Conservation (phyloP, 1,140 invertebrate species). For the Meloidogyne chitwoodi region DNA sequence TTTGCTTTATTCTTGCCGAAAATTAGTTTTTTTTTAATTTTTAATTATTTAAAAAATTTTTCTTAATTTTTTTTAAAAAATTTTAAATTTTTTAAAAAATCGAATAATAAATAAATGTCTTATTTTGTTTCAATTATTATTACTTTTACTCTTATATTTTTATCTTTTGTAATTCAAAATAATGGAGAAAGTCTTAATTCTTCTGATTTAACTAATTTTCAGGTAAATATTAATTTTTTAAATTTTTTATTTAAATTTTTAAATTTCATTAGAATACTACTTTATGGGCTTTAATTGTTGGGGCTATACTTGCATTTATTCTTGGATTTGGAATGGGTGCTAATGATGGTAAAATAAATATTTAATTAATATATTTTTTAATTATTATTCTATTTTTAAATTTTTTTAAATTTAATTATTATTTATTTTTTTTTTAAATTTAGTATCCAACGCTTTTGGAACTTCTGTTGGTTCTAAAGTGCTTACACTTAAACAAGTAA, state of each 20-base stretch:
- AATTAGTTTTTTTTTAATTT: too few relatives aligned
- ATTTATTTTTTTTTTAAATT: not conserved
- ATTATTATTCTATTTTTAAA: not conserved
- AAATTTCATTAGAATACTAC: not conserved
- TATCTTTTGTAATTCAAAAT: not conserved
- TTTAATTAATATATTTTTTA: too few relatives aligned
- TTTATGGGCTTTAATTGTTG: not conserved
- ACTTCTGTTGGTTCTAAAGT: conserved; percentile 6
- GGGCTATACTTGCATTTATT: not conserved
- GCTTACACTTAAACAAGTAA: not conserved
- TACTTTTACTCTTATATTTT: not conserved
- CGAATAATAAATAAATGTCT: not conserved
- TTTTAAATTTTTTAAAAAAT: not conserved
- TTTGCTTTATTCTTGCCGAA: too few relatives aligned
- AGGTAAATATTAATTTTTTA: not conserved
- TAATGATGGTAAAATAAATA: not conserved
- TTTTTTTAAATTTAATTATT: not conserved
- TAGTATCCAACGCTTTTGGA: not conserved
- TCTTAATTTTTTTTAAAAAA: not conserved
- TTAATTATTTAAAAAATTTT: too few relatives aligned
- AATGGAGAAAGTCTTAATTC: not conserved
- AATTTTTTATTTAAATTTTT: not conserved
- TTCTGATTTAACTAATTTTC: not conserved
- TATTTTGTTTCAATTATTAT: not conserved
- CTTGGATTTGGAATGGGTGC: conserved; percentile 6